Evolutionary conservation across 2,113 vertebrate species (phyloP).

Genomic region (Scortum barcoo): DNA sequence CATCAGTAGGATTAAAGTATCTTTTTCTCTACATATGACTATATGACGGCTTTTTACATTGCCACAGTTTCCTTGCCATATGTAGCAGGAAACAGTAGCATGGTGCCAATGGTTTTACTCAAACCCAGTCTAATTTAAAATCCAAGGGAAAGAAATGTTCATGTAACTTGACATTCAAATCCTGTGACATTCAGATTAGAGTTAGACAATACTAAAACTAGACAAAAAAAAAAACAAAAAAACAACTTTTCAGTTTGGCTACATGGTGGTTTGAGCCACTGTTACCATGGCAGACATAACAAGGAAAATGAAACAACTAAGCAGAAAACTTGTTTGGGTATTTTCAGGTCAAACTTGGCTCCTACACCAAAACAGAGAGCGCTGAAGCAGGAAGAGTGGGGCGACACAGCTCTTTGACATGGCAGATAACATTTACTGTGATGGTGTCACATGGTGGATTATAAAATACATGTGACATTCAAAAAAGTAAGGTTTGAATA

Average conservation of each 20-base stretch:
- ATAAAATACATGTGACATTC: not conserved
- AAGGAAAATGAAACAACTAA: not conserved
- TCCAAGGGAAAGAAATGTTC: not conserved
- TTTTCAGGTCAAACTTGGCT: not conserved
- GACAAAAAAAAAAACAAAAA: too few species aligned
- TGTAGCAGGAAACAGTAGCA: not conserved
- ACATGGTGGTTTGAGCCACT: not conserved
- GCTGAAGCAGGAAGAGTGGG: not conserved
- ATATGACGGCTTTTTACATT: not conserved
- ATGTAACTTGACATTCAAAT: not conserved
- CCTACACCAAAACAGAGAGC: not conserved
- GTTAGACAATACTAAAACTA: too few species aligned
- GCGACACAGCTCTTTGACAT: not conserved
- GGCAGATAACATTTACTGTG: not conserved
- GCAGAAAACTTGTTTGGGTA: not conserved
- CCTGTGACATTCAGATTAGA: not conserved
- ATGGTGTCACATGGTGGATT: not conserved
- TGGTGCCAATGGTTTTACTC: not conserved
- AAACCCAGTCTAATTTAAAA: not conserved
- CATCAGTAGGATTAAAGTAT: not conserved
- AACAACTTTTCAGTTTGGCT: conserved; percentile 4
- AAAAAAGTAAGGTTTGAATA: not conserved
- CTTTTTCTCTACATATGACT: not conserved
- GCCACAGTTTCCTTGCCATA: not conserved
- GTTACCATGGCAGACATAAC: not conserved